Evolutionary conservation across 2,113 vertebrate genomes (phyloP), one percentile per base, ranked within the genome.

Genomic region (Bothrops jararaca): DNA sequence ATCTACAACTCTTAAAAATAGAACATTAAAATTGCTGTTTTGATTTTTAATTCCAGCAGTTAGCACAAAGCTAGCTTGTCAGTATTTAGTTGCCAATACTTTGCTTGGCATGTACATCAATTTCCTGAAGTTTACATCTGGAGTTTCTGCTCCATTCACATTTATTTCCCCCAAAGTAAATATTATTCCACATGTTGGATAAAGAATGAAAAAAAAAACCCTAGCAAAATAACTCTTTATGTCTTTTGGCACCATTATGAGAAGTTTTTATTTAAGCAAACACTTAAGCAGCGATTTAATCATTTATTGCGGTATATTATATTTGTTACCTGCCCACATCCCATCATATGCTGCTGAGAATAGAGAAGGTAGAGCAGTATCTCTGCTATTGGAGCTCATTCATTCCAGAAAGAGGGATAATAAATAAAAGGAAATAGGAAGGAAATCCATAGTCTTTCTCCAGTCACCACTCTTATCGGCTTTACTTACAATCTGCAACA

Each of bases 201-300:
- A n/a, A 60, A 60, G 91, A 80, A 80, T 69, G 18, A 7, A 4
- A 9, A 9, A 7, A 22, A 22, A 22, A 80, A 52, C 15, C 29
- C 18, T 1, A 52, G 58, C 12, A 13, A 56, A 89, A 87, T 45
- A 9, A 53, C 91, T 34, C 45, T 85, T 34, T 53, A 7, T 29
- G 29, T 24, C 85, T 39, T 34, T 53, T 52, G 45, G 57, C 34
- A 92, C 12, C 22, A 26, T 12, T 29, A 60, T 4, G 13, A 88
- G 58, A 89, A 42, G 91, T 89, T 89, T 9, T 56, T 48, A 23
- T 89, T 54, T 89, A 54, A 92, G 23, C 92, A 85, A 85, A 85
- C n/a, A 54, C 88, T 92, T 92, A 58, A 85, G 29, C 42, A 34
- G 45, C 58, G 42, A 29, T 58, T 52, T 89, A 26, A 29, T 39